Evolutionary conservation across 2,797 vertebrate species (phyloP).

Genomic region (Acropternis orthonyx): DNA sequence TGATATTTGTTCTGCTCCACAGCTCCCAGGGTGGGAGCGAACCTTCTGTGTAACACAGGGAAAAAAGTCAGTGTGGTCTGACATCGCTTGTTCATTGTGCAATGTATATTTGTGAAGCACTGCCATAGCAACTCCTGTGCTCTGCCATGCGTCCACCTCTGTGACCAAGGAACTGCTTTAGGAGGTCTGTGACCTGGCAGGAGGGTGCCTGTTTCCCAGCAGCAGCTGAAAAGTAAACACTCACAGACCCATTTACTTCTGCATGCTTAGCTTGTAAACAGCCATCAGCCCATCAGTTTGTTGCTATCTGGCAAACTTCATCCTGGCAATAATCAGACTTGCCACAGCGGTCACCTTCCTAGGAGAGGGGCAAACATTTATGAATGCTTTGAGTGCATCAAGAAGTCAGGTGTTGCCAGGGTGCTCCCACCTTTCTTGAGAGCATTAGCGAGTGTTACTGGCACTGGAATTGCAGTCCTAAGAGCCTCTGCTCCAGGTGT

Average conservation of each 20-base stretch:
- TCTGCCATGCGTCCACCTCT: not conserved
- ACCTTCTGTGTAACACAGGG: not conserved
- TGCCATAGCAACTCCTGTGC: constrained; percentile 3
- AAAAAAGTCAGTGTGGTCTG: not conserved
- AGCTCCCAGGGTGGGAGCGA: not conserved
- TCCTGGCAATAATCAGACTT: not conserved
- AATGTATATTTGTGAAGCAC: not conserved
- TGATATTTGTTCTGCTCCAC: not conserved
- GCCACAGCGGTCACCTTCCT: not conserved
- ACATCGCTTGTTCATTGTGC: not conserved
- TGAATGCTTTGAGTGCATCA: not conserved
- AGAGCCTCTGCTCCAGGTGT: not conserved
- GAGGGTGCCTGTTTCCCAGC: not conserved
- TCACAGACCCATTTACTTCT: not conserved
- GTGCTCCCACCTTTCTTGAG: not conserved
- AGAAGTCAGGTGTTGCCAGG: not conserved
- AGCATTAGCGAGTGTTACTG: not conserved
- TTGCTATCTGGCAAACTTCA: not conserved
- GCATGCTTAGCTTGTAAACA: not conserved
- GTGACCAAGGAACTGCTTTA: not conserved
- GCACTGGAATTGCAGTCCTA: not conserved
- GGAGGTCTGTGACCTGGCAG: not conserved
- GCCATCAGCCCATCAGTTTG: not conserved
- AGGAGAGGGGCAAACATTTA: not conserved
- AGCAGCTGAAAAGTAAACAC: constrained; percentile 12